These are phyloP conservation scores for Charadrius vociferus DNA, from an alignment of 2,113 vertebrate genomes.

Conservation along the genomic window DNA sequence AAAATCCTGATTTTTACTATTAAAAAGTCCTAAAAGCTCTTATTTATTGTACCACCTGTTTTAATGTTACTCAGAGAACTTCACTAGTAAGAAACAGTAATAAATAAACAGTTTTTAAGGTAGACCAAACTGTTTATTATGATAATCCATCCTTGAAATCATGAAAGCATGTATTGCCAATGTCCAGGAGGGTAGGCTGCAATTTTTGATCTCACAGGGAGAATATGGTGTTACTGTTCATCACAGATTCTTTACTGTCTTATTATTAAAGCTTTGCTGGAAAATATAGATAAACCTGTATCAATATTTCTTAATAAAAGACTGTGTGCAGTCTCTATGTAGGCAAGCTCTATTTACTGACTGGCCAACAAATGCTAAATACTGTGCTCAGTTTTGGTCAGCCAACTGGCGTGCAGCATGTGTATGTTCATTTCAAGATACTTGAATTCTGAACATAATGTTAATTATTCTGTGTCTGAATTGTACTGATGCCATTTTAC, in stretches of 20 bases:
- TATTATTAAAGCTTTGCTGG: background rate
- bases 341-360: background rate
- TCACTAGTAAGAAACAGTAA: background rate
- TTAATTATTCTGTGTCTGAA: background rate
- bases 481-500: background rate
- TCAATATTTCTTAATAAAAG: background rate
- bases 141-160: background rate
- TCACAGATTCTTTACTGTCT: background rate
- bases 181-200: background rate
- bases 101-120: background rate
- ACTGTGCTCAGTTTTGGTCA: background rate
- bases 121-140: background rate
- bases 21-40: background rate
- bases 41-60: background rate
- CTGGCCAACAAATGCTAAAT: background rate
- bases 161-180: background rate
- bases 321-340: rapidly evolving
- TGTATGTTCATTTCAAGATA: background rate
- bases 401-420: background rate
- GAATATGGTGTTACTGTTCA: background rate
- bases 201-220: background rate
- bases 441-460: background rate
- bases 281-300: background rate
- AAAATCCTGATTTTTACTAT: background rate
- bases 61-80: background rate